Conservation (phyloP, 2,888 invertebrate species). For the Orthosia gracilis region DNA sequence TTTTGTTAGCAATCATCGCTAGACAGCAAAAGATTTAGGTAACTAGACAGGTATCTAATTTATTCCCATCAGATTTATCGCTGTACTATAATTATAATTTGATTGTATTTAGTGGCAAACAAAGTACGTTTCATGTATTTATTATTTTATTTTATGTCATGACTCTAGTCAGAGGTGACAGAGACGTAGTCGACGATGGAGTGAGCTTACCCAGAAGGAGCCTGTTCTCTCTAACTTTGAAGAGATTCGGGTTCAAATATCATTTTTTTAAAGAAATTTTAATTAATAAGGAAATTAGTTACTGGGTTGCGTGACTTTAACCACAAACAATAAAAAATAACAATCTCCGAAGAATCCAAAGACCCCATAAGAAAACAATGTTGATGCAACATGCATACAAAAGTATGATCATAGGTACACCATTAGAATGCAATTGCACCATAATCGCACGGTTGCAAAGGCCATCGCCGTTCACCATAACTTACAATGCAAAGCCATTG, state of each 20-base stretch:
- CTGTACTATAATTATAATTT: neutral
- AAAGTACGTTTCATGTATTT: too few species aligned
- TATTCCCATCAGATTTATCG: neutral
- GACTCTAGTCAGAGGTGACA: too few species aligned
- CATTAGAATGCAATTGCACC: constrained; percentile 55
- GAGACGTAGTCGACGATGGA: too few species aligned
- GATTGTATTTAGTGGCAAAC: neutral
- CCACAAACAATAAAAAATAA: neutral
- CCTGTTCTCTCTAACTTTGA: too few species aligned
- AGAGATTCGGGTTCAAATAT: too few species aligned
- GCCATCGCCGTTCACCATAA: constrained; percentile 59
- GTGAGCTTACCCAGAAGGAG: too few species aligned
- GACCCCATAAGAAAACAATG: constrained; percentile 11
- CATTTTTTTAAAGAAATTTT: too few species aligned
- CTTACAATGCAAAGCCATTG: constrained; percentile 29
- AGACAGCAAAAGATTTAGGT: neutral
- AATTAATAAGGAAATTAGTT: too few species aligned
- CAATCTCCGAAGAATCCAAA: neutral
- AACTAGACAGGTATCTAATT: neutral
- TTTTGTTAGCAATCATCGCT: neutral
- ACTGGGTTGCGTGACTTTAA: too few species aligned
- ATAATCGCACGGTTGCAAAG: constrained; percentile 47
- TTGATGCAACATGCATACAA: constrained; percentile 32
- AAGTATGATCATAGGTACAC: constrained; percentile 29
- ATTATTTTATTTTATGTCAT: too few species aligned